Evolutionary conservation across 2,888 invertebrate species (phyloP).

Genomic region (Hydriomena furcata): DNA sequence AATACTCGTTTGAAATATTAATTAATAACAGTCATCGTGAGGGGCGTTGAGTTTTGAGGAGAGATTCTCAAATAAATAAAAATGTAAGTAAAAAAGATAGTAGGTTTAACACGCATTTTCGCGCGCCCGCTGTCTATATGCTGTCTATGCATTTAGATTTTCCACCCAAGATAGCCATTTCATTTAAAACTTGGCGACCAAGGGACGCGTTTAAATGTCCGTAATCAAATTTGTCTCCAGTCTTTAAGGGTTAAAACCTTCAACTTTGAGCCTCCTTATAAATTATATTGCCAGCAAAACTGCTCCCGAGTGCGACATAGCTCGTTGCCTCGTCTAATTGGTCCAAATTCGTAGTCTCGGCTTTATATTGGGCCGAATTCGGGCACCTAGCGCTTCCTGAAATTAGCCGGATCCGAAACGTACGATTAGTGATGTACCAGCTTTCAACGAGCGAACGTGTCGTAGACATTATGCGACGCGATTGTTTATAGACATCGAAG

Average conservation of each 20-base stretch:
- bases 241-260: slow-evolving; percentile 80
- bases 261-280: slow-evolving; percentile 81
- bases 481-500: no score
- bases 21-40: no score
- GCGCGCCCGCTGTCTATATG: no score
- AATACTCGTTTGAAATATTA: no score
- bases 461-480: background rate
- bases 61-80: no score
- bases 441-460: background rate
- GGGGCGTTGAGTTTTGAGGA: no score
- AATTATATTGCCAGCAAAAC: slow-evolving; percentile 83
- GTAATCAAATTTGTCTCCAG: slow-evolving; percentile 82
- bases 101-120: no score
- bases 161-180: slow-evolving; percentile 44
- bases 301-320: slow-evolving; percentile 81
- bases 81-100: no score
- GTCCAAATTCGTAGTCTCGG: slow-evolving; percentile 78
- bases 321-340: slow-evolving; percentile 83
- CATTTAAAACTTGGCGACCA: slow-evolving; percentile 72
- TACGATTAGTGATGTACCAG: slow-evolving; percentile 53
- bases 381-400: slow-evolving; percentile 65
- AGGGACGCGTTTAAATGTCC: slow-evolving; percentile 74
- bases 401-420: slow-evolving; percentile 75
- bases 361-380: slow-evolving; percentile 76
- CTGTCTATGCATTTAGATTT: slow-evolving; percentile 6